phyloP scores from a whole-genome alignment of 2,797 vertebrate genomes.

The Cygnus olor region DNA sequence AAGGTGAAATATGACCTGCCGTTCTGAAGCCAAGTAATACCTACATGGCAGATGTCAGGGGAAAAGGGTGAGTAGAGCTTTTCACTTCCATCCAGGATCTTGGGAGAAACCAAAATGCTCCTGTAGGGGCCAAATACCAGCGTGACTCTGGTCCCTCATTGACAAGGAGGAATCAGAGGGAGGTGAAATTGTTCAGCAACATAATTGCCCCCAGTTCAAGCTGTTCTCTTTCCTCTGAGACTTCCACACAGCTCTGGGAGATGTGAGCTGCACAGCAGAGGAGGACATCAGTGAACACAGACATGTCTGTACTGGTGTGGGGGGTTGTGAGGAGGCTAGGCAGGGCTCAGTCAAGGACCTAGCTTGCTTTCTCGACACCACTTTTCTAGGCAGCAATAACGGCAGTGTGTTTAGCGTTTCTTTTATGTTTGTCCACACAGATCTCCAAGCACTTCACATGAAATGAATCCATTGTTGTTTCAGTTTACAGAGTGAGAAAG shows the following conservation, averaged over 20 bases:
- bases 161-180: not conserved
- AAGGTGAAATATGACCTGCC: slow-evolving; percentile 3
- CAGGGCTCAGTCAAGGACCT: not conserved
- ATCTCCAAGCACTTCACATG: not conserved
- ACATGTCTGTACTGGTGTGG: not conserved
- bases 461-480: not conserved
- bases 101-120: not conserved
- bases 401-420: not conserved
- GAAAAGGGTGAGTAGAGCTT: not conserved
- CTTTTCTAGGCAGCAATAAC: not conserved
- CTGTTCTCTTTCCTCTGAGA: not conserved
- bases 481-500: not conserved
- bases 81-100: not conserved
- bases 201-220: not conserved
- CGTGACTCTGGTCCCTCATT: not conserved
- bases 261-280: not conserved
- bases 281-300: not conserved
- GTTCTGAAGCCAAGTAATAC: not conserved
- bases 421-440: not conserved
- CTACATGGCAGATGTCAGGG: not conserved
- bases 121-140: not conserved
- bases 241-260: not conserved
- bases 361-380: not conserved
- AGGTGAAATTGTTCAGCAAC: slow-evolving; percentile 25
- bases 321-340: not conserved